Evolutionary conservation across 2,113 vertebrate genomes (phyloP).

Genomic region (Athene noctua): DNA sequence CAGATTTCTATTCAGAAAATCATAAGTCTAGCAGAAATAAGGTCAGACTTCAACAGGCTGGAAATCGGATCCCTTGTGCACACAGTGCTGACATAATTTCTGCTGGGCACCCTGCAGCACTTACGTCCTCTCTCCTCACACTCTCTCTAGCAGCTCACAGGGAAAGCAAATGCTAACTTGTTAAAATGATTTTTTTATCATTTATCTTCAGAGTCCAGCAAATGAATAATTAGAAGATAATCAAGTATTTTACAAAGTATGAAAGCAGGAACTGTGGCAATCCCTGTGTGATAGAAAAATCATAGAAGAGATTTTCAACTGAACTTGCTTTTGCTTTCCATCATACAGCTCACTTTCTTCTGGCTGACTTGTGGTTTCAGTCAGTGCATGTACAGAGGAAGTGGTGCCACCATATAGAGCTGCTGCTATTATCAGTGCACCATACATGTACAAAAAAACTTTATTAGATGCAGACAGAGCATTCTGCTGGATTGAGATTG

Average conservation of each 20-base stretch:
- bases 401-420: background rate
- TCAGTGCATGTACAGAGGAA: background rate
- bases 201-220: background rate
- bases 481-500: background rate
- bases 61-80: background rate
- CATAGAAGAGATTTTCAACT: background rate
- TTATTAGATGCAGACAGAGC: background rate
- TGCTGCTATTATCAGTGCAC: background rate
- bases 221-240: background rate
- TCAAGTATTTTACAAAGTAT: background rate
- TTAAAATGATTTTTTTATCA: background rate
- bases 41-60: background rate
- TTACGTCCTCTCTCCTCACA: fast-evolving
- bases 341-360: background rate
- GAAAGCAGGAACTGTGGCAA: background rate
- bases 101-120: background rate
- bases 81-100: background rate
- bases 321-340: background rate
- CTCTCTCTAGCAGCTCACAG: background rate
- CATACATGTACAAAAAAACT: background rate
- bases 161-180: background rate
- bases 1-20: background rate
- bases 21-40: background rate
- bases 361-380: background rate
- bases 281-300: background rate